A percentile compares a stretch with the other conserved stretches of the same genome.
These are phyloP conservation scores for Temnothorax rugatulus DNA, from an alignment of 2,888 invertebrate genomes.

Conservation along the genomic window DNA sequence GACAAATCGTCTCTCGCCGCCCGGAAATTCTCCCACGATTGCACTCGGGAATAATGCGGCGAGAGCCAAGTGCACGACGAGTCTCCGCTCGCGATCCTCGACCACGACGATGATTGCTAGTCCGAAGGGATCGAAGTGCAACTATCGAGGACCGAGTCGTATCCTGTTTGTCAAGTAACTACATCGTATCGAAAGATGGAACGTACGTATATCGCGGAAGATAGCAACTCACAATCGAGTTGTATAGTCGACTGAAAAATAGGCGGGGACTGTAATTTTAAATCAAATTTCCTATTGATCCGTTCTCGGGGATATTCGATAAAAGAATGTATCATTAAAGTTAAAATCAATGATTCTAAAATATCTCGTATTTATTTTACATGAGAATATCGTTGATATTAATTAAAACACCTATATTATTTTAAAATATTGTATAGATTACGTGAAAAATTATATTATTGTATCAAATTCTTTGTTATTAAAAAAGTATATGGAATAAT, in stretches of 20 bases:
- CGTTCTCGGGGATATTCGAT: not conserved
- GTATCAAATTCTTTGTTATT: not conserved
- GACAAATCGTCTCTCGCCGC: constrained; percentile 48
- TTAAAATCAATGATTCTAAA: not conserved
- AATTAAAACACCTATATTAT: not conserved
- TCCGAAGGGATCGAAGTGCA: constrained; percentile 44
- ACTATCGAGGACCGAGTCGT: constrained; percentile 34
- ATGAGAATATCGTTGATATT: not conserved
- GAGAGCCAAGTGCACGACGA: constrained; percentile 19
- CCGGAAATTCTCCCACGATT: constrained; percentile 50
- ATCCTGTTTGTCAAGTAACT: constrained; percentile 39
- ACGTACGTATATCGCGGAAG: not conserved
- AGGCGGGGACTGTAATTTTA: not conserved
- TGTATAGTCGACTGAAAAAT: constrained; percentile 1
- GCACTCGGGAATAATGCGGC: constrained; percentile 51
- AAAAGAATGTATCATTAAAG: not conserved
- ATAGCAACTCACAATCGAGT: not conserved
- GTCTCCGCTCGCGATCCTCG: constrained; percentile 13
- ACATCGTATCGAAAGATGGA: constrained; percentile 19
- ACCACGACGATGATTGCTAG: constrained; percentile 43
- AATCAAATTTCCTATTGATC: not conserved
- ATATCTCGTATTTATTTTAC: not conserved
- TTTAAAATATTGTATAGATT: not conserved
- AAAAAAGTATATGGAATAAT: not conserved
- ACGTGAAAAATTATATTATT: not conserved